Evolutionary conservation across 64 coral and sea anemone species (phyloP).

Genomic region (Anthopleura sola): DNA sequence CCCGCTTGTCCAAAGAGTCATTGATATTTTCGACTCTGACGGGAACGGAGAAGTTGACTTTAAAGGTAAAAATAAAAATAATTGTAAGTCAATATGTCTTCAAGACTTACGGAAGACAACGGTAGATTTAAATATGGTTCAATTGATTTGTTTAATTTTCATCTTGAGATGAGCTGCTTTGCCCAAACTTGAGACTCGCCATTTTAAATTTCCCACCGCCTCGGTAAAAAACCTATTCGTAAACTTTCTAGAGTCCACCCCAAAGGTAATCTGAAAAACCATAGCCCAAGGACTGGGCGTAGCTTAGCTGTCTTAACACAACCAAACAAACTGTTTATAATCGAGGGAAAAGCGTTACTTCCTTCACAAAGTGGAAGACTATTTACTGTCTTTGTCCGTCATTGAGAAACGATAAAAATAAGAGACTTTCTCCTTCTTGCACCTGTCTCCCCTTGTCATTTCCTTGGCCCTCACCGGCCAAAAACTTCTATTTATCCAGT

Average conservation of each 20-base stretch:
- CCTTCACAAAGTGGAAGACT: not conserved
- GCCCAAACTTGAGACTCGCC: slow-evolving; percentile 1
- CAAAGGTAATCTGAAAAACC: not conserved
- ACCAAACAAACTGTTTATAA: not conserved
- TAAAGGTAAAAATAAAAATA: slow-evolving; percentile 81
- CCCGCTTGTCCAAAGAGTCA: slow-evolving; percentile 98
- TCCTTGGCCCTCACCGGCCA: not conserved
- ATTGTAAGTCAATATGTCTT: slow-evolving; percentile 8
- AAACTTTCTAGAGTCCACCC: not conserved
- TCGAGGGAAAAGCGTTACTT: slow-evolving; percentile 1
- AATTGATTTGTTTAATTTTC: slow-evolving; percentile 25
- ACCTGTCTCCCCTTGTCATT: not conserved
- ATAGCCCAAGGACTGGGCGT: slow-evolving; percentile 1
- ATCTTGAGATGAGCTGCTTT: slow-evolving; percentile 2
- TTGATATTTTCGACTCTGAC: slow-evolving; percentile 97
- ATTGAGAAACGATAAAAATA: slow-evolving; percentile 8
- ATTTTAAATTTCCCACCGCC: slow-evolving; percentile 41
- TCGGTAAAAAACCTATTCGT: not conserved
- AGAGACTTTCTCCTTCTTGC: not conserved
- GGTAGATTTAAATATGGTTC: not conserved
- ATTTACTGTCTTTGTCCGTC: slow-evolving; percentile 12
- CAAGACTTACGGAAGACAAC: slow-evolving; percentile 14
- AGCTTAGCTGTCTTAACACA: not conserved
- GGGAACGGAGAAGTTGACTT: slow-evolving; percentile 99
- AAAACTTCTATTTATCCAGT: not conserved